Evolutionary conservation across 1,140 invertebrate species (phyloP), one percentile per base, ranked within the genome.

Genomic region (Drosophila novamexicana): DNA sequence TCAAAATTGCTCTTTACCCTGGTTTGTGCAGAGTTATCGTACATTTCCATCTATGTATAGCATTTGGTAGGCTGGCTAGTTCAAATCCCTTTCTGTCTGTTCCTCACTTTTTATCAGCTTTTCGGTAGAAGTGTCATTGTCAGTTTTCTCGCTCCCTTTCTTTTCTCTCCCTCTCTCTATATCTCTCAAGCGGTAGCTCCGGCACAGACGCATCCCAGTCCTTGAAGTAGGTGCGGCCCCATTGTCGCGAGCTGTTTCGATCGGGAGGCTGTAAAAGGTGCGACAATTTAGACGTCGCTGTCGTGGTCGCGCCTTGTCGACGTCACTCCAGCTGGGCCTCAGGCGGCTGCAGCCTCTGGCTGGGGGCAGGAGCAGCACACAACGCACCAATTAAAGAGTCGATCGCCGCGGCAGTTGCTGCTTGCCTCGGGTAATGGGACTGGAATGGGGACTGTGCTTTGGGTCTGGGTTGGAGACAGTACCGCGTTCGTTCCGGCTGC

Each of bases 221-320:
- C 52, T 49, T 56, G 52, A 50, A 39, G 54, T 40, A 61, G 44
- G 53, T 66, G 50, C 69, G 45, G 52, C 32, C 34, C 32, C 34
- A 36, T 52, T 40, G 37, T 16, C 52, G 18, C 53, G 8, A 14
- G n/a, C 37, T 14, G 18, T 16, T 29, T 22, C 44, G 54, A 57
- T 64, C 52, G 62, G 45, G 54, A 39, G 29, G 39, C 54, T 73
- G 44, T 68, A 73, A 73, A 73, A 73, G 70, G 64, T 73, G 70
- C 70, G 70, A 73, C 70, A 73, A 73, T 73, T 73, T 73, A 73
- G 70, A 73, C 70, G 64, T 73, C 49, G 70, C 39, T 73, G 70
- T 73, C 70, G 70, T 44, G 37, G 39, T 39, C 66, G 70, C 70
- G 54, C 70, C 70, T 67, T 73, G 70, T 73, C 70, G 70, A 61